Evolutionary conservation across 2,797 vertebrate genomes (phyloP).

Genomic region (Erethizon dorsatum): DNA sequence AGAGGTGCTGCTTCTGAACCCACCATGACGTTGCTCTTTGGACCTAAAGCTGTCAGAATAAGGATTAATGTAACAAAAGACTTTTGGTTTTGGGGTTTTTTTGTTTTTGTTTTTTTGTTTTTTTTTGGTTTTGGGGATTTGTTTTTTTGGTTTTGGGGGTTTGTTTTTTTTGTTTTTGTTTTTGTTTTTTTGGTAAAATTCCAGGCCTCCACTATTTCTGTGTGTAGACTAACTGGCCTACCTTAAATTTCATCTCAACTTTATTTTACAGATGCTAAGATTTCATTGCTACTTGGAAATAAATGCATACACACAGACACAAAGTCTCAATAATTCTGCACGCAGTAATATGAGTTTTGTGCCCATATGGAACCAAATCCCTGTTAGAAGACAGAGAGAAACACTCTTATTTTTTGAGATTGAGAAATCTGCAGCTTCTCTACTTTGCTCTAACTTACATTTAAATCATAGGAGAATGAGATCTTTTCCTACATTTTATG

Average conservation of each 20-base stretch:
- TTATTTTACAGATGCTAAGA: constrained; percentile 22
- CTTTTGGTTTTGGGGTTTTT: too few species aligned
- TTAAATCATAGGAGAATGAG: constrained; percentile 68
- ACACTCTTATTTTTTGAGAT: neutral
- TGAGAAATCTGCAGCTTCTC: neutral
- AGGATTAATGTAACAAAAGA: neutral
- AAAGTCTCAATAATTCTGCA: neutral
- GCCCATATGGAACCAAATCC: neutral
- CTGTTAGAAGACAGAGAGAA: neutral
- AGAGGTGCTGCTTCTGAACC: neutral
- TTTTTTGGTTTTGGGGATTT: neutral
- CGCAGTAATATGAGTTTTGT: neutral
- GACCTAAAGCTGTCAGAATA: neutral
- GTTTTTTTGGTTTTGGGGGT: too few species aligned
- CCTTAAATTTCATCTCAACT: neutral
- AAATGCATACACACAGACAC: neutral
- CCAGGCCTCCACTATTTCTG: neutral
- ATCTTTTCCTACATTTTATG: constrained; percentile 38
- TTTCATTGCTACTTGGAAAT: neutral
- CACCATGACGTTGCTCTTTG: neutral
- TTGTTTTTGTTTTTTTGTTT: neutral
- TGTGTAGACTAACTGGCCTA: neutral
- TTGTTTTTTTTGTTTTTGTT: too few species aligned
- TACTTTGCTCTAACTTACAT: constrained; percentile 44
- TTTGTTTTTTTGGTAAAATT: neutral